Base-by-base conservation (phyloP, 1,140 invertebrate genomes). In the Harpegnathos saltator region DNA sequence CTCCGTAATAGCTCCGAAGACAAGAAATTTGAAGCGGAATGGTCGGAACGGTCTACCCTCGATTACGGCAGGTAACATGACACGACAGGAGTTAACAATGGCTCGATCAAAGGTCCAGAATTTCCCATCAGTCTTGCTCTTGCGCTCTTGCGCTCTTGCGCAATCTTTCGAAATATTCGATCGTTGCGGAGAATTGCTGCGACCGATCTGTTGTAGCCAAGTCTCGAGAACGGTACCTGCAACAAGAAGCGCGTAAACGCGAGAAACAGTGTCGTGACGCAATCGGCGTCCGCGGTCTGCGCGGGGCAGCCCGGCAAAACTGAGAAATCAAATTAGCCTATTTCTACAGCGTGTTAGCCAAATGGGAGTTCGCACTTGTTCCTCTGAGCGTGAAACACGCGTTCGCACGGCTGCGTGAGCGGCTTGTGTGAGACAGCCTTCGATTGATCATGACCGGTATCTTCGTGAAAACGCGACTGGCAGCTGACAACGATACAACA, bases 231-330 rank as follows among this genome's bases (percentile, higher is more conserved):
- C 52, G 52, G 9, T 58, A 80, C 65, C 26, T 71, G 75, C 65
- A 58, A 56, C 65, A 71, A 77, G 48, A 77, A 77, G 66, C 62
- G 56, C 63, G 75, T 78, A 78, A 69, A 78, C 52, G n/a, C n/a
- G 75, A 68, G 50, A 14, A 9, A 48, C 22, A n/a, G 22, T 59
- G 63, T 71, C 52, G 75, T 48, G 71, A 80, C 65, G 12, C 29
- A 3, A 44, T 9, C 38, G 38, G 38, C 2, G n/a, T 33, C 71
- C 44, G 44, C 11, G 24, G n/a, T 15, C 44, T 75, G 29, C 75
- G 29, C n/a, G n/a, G 5, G 52, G 33, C 24, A 78, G 65, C 14
- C 54, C 52, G 19, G 33, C 17, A 56, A 78, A 69, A 78, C 63
- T 78, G n/a, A n/a, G n/a, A 19, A 71, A 56, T 33, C 33, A 50